Evolutionary conservation across 2,113 vertebrate genomes (phyloP).

Genomic region (Austrofundulus limnaeus): DNA sequence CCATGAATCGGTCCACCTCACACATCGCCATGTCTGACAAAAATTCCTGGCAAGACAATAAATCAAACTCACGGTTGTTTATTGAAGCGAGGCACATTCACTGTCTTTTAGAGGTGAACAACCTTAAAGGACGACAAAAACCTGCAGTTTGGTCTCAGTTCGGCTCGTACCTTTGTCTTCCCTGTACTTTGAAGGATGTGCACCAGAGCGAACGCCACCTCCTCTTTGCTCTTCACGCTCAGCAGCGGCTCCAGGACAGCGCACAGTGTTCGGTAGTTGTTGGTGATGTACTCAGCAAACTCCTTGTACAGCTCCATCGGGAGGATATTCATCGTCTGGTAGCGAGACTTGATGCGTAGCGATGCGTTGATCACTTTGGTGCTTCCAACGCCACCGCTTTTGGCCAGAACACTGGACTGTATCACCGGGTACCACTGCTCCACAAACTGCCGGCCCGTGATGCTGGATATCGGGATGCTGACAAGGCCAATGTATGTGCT

Average conservation of each 20-base stretch:
- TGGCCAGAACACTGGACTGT: slow-evolving; percentile 85
- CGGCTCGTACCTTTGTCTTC: slow-evolving; percentile 87
- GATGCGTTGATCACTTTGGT: slow-evolving; percentile 92
- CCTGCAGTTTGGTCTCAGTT: background rate
- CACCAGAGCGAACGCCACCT: slow-evolving; percentile 93
- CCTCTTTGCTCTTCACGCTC: slow-evolving; percentile 97
- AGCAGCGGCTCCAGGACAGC: slow-evolving; percentile 91
- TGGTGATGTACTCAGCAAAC: slow-evolving; percentile 96
- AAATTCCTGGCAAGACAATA: slow-evolving; percentile 84
- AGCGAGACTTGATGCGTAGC: slow-evolving; percentile 90
- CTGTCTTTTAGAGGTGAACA: no score
- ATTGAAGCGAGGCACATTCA: no score
- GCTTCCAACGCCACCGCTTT: slow-evolving; percentile 83
- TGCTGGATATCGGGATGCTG: slow-evolving; percentile 94
- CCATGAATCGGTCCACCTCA: slow-evolving; percentile 96
- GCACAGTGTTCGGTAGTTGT: slow-evolving; percentile 94
- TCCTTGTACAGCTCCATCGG: slow-evolving; percentile 99
- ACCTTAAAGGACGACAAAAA: background rate
- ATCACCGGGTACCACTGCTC: slow-evolving; percentile 98
- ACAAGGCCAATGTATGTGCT: slow-evolving; percentile 95
- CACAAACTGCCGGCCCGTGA: slow-evolving; percentile 92
- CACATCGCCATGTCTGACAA: slow-evolving; percentile 98
- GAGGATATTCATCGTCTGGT: slow-evolving; percentile 98
- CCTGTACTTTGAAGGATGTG: slow-evolving; percentile 97
- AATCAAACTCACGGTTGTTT: background rate